These are phyloP conservation scores for Chaetorhynchus papuensis DNA, from an alignment of 2,113 vertebrate genomes.

Conservation along the genomic window DNA sequence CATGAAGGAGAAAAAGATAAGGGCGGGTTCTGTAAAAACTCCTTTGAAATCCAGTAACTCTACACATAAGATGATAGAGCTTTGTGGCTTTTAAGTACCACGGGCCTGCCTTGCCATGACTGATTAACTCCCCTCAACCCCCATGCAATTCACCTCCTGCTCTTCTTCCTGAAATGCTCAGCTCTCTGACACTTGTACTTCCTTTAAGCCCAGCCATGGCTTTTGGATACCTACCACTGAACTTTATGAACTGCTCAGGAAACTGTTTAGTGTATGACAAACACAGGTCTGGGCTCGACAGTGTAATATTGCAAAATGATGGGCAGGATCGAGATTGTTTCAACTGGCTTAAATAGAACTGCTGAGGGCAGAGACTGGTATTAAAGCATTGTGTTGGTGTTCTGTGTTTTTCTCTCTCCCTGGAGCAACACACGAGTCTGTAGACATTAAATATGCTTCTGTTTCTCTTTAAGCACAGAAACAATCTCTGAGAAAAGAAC, in stretches of 20 bases:
- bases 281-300: conserved; percentile 23
- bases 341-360: conserved; percentile 56
- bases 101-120: neutral
- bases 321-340: conserved; percentile 54
- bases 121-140: neutral
- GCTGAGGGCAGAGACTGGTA: conserved; percentile 18
- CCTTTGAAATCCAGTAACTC: conserved; percentile 55
- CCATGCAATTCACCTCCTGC: neutral
- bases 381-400: conserved; percentile 14
- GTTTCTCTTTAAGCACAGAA: conserved; percentile 8
- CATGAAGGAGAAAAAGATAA: neutral
- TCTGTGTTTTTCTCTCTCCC: neutral
- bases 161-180: neutral
- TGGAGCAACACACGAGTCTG: neutral
- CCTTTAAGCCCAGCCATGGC: neutral
- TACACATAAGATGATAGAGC: conserved; percentile 4
- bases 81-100: conserved; percentile 32
- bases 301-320: conserved; percentile 31
- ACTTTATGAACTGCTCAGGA: neutral
- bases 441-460: neutral
- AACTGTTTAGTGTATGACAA: neutral
- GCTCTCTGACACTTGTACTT: neutral
- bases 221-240: neutral
- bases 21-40: conserved; percentile 40
- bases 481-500: conserved; percentile 19